Evolutionary conservation across 1,140 invertebrate genomes (phyloP).

Genomic region (Bombus superbus): DNA sequence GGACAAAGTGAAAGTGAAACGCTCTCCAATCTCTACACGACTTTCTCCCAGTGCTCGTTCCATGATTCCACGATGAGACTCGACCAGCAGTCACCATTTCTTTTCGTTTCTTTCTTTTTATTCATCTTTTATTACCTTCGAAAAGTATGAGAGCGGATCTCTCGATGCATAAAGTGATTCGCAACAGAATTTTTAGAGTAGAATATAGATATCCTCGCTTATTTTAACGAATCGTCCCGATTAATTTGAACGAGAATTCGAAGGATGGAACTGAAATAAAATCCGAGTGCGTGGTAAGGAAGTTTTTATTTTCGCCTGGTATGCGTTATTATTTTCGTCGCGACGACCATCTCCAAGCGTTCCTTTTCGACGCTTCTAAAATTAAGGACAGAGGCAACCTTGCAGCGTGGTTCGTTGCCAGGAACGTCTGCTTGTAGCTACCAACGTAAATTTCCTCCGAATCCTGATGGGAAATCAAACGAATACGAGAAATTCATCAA

Average conservation of each 20-base stretch:
- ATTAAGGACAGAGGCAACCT: slow-evolving; percentile 32
- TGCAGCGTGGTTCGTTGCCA: neutral
- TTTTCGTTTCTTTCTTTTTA: neutral
- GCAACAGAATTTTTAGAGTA: neutral
- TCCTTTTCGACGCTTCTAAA: slow-evolving; percentile 24
- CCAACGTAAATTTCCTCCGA: neutral
- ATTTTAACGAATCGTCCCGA: no score
- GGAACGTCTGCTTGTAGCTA: neutral
- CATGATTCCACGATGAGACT: neutral
- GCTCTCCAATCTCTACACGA: slow-evolving; percentile 8
- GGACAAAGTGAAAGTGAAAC: slow-evolving; percentile 34
- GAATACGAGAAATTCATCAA: neutral
- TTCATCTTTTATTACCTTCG: neutral
- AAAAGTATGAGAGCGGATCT: no score
- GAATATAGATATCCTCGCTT: neutral
- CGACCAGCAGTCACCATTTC: neutral
- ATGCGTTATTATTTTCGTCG: slow-evolving; percentile 38
- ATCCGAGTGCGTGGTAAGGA: neutral
- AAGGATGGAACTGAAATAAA: neutral
- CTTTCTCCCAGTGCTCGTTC: slow-evolving; percentile 26
- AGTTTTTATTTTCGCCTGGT: slow-evolving; percentile 47
- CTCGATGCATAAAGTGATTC: no score
- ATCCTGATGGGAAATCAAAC: neutral
- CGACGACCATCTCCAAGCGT: neutral
- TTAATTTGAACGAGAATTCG: neutral